Percentiles rank a stretch among this genome's conserved stretches.
phyloP scores from a whole-genome alignment of 2,888 invertebrate genomes.

The Tenthredo scrophulariae region DNA sequence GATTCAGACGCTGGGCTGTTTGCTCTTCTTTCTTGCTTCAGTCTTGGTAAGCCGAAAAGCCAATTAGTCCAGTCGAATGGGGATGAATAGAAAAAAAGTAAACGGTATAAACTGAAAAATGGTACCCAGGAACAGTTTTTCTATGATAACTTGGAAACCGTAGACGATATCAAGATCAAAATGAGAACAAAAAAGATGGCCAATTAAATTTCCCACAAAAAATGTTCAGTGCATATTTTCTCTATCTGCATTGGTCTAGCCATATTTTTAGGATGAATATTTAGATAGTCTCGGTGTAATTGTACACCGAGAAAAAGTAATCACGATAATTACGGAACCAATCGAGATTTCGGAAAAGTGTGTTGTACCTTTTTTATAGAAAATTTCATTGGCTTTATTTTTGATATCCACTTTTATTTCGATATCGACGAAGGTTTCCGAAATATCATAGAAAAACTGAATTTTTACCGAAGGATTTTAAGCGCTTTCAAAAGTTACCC shows the following conservation, averaged over 20 bases:
- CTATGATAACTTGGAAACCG: background rate
- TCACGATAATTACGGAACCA: background rate
- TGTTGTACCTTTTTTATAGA: background rate
- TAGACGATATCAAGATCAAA: background rate
- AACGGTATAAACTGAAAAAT: background rate
- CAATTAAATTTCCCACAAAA: background rate
- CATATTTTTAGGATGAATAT: background rate
- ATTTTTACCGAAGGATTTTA: background rate
- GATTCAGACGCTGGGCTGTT: no score
- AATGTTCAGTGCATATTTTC: background rate
- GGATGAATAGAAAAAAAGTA: background rate
- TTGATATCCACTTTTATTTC: no score
- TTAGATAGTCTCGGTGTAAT: no score
- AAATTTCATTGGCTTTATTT: background rate
- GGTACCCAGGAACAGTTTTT: background rate
- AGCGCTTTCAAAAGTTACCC: background rate
- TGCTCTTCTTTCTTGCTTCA: no score
- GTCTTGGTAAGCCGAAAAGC: no score
- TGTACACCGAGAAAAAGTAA: background rate
- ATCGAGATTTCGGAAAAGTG: background rate
- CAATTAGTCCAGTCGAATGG: no score
- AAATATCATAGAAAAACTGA: background rate
- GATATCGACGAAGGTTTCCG: background rate
- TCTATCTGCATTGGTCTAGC: background rate
- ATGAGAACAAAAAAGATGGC: background rate